A percentile compares a stretch with the other conserved stretches of the same genome.
Evolutionary conservation across 2,888 invertebrate genomes (phyloP).

Genomic region (Drosophila sordidapex): DNA sequence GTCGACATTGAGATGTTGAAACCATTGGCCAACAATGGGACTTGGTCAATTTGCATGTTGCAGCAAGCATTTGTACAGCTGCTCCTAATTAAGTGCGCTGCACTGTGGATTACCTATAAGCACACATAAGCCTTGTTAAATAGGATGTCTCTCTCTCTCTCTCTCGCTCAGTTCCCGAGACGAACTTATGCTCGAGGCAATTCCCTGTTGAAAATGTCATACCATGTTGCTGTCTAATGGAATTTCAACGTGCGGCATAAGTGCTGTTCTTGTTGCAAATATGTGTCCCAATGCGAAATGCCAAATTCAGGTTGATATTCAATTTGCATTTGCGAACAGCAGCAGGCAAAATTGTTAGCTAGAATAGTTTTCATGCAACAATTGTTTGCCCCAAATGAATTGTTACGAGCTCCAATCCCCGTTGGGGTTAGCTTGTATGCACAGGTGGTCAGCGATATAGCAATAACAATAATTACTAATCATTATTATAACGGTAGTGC

Average conservation of each 20-base stretch:
- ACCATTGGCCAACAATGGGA: slow-evolving; percentile 19
- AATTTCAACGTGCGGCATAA: slow-evolving; percentile 32
- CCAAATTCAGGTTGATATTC: background rate
- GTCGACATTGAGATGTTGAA: slow-evolving; percentile 6
- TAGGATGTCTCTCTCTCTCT: background rate
- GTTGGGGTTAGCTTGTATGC: slow-evolving; percentile 41
- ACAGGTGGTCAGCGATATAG: slow-evolving; percentile 52
- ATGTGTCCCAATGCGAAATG: background rate
- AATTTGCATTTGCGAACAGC: slow-evolving; percentile 19
- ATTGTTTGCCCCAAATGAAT: slow-evolving; percentile 31
- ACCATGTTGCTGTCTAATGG: slow-evolving; percentile 23
- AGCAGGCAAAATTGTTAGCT: slow-evolving; percentile 5
- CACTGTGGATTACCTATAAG: slow-evolving; percentile 24
- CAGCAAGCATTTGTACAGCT: slow-evolving; percentile 19
- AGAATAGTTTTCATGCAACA: slow-evolving; percentile 32
- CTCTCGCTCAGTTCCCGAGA: background rate
- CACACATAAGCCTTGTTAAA: background rate
- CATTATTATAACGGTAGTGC: slow-evolving; percentile 53
- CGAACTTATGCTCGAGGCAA: slow-evolving; percentile 7
- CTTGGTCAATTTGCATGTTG: slow-evolving; percentile 13
- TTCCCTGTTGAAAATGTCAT: slow-evolving; percentile 7
- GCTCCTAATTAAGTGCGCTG: slow-evolving; percentile 26
- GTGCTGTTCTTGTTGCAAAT: slow-evolving; percentile 1
- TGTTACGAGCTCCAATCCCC: slow-evolving; percentile 29
- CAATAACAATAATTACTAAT: slow-evolving; percentile 33